Evolutionary conservation across 2,113 vertebrate species (phyloP).

Genomic region (Struthio camelus): DNA sequence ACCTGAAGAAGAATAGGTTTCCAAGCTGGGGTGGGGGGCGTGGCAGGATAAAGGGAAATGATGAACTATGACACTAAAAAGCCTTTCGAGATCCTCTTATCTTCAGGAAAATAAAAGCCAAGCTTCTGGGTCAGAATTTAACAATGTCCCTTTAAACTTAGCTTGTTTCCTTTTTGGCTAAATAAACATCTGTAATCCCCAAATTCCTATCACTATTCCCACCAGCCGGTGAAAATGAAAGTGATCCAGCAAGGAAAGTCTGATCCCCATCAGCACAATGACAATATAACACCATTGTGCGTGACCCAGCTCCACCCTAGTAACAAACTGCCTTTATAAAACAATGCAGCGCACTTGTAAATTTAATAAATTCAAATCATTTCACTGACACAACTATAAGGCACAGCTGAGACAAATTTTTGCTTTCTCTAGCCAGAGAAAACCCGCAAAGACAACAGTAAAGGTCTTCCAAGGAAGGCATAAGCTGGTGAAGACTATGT

Average conservation of each 20-base stretch:
- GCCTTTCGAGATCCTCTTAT: background rate
- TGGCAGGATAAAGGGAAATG: background rate
- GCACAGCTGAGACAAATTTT: background rate
- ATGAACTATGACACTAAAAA: background rate
- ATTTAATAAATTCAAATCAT: background rate
- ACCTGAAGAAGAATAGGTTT: background rate
- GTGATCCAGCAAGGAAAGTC: background rate
- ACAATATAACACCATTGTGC: background rate
- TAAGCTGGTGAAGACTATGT: background rate
- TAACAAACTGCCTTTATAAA: background rate
- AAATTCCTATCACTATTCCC: slow-evolving; percentile 21
- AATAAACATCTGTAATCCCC: slow-evolving; percentile 30
- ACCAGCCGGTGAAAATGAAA: slow-evolving; percentile 32
- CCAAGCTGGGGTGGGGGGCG: background rate
- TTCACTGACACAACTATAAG: background rate
- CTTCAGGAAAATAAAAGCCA: slow-evolving; percentile 1
- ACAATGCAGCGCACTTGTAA: background rate
- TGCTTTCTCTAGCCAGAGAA: background rate
- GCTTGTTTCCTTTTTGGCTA: background rate
- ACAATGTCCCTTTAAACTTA: background rate
- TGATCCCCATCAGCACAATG: background rate
- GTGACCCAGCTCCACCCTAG: background rate
- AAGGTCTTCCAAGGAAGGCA: background rate
- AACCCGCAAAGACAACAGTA: background rate
- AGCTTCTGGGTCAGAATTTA: background rate